phyloP scores from a whole-genome alignment of 2,113 vertebrate species.

The Nycticebus coucang region DNA sequence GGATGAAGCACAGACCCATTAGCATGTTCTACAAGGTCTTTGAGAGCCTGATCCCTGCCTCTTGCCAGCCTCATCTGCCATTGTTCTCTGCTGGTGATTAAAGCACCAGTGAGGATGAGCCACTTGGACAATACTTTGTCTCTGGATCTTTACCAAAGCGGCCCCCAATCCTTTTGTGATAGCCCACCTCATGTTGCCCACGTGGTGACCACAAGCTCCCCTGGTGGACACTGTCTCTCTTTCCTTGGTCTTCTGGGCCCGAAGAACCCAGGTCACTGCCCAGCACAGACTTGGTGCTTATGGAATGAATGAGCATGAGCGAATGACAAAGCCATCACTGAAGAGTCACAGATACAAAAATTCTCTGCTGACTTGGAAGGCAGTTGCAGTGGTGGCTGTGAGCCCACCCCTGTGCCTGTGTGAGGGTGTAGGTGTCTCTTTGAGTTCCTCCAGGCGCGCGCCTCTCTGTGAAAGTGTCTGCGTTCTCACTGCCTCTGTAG shows the following conservation, averaged over 20 bases:
- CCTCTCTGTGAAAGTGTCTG: not conserved
- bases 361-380: not conserved
- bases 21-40: not conserved
- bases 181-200: not conserved
- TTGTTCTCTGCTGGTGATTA: not conserved
- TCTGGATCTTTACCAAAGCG: not conserved
- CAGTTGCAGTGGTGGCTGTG: not conserved
- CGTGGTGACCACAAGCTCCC: not conserved
- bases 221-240: not conserved
- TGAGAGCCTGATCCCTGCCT: not conserved
- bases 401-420: not conserved
- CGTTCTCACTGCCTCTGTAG: conserved; percentile 4
- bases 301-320: not conserved
- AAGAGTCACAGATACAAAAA: not conserved
- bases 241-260: not conserved
- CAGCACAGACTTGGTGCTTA: not conserved
- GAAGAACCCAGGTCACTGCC: not conserved
- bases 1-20: not conserved
- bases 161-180: not conserved
- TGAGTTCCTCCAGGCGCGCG: not conserved
- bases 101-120: not conserved
- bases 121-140: not conserved
- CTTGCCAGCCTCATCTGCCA: not conserved
- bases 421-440: not conserved
- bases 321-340: not conserved